Conservation (phyloP, 2,888 invertebrate genomes). For the Drosophila mimica region DNA sequence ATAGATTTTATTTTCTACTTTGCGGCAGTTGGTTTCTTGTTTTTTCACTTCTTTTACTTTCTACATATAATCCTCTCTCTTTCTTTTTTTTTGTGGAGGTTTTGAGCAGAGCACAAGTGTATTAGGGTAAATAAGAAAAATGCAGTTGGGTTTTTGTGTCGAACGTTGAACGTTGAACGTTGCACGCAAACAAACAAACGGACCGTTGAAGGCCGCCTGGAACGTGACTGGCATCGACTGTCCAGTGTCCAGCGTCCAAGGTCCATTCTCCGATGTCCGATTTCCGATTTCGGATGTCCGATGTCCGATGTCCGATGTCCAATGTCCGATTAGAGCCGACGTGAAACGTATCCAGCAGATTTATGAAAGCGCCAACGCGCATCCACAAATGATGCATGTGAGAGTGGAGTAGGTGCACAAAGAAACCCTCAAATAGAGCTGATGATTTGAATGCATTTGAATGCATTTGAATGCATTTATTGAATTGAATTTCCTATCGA, state of each 20-base stretch:
- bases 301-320: neutral
- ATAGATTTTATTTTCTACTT: constrained; percentile 61
- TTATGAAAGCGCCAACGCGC: constrained; percentile 34
- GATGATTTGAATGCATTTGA: constrained; percentile 11
- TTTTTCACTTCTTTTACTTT: constrained; percentile 1
- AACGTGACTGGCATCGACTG: constrained; percentile 34
- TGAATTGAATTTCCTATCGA: neutral
- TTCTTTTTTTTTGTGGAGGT: constrained; percentile 12
- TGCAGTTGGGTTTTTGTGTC: constrained; percentile 15
- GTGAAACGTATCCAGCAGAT: constrained; percentile 42
- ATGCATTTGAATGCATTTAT: constrained; percentile 14
- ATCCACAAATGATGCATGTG: constrained; percentile 47
- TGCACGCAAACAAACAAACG: constrained; percentile 31
- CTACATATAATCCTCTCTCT: neutral
- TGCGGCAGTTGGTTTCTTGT: constrained; percentile 45
- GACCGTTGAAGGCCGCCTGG: constrained; percentile 17
- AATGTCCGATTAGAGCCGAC: neutral
- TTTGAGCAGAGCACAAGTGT: constrained; percentile 24
- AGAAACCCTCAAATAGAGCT: neutral
- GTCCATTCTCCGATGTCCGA: too few species aligned
- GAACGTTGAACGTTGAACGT: constrained; percentile 17
- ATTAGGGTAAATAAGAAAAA: constrained; percentile 10
- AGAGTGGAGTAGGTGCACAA: constrained; percentile 9
- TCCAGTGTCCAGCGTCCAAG: neutral
- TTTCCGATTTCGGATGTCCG: too few species aligned